Conservation (phyloP, 2,888 invertebrate species). For the Phania funesta region DNA sequence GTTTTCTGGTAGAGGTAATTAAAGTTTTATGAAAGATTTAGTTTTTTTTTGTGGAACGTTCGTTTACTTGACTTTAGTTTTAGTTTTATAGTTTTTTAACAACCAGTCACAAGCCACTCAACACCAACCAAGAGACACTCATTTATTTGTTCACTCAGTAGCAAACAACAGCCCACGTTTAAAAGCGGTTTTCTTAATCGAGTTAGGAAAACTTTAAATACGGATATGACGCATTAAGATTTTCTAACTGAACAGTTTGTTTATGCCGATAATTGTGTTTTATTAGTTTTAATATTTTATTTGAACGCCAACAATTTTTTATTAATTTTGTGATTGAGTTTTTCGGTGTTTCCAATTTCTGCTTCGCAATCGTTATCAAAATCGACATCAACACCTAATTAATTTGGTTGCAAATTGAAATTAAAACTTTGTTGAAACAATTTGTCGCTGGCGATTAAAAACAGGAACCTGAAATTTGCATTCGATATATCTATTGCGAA, state of each 20-base stretch:
- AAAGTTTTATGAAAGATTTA: conserved; percentile 14
- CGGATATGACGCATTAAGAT: background rate
- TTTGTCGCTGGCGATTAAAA: background rate
- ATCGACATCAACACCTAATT: conserved; percentile 45
- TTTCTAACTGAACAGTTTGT: conserved; percentile 21
- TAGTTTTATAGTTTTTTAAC: conserved; percentile 34
- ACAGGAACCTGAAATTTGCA: too few species aligned
- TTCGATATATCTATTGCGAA: too few species aligned
- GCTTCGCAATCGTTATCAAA: conserved; percentile 30
- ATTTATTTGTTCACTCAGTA: background rate
- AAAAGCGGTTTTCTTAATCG: background rate
- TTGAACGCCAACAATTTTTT: conserved; percentile 5
- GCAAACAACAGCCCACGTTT: conserved; percentile 22
- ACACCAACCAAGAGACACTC: background rate
- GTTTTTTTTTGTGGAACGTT: background rate
- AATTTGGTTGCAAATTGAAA: conserved; percentile 22
- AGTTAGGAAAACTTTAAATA: conserved; percentile 11
- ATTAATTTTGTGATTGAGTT: conserved; percentile 11
- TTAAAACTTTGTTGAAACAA: background rate
- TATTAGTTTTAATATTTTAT: background rate
- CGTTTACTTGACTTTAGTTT: conserved; percentile 13
- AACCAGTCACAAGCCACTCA: background rate
- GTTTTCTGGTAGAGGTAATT: background rate
- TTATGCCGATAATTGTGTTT: too few species aligned
- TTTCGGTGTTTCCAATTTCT: background rate